Percentiles rank a stretch among this genome's conserved stretches.
phyloP scores from a whole-genome alignment of 2,797 vertebrate species.

The Etheostoma nigrum region DNA sequence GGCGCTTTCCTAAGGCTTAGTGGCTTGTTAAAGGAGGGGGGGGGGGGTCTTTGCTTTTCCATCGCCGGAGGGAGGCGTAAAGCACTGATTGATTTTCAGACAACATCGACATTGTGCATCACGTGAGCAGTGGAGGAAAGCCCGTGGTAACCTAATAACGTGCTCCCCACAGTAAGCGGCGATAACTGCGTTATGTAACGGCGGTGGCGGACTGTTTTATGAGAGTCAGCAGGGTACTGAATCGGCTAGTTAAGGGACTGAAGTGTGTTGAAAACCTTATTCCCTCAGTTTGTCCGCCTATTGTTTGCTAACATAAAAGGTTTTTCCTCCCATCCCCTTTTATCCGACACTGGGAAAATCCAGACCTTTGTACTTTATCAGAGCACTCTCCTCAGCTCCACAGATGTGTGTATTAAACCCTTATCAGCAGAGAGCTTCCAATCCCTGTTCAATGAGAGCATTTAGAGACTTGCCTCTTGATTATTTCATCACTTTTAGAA shows the following conservation, averaged over 20 bases:
- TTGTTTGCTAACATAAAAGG: conserved; percentile 66
- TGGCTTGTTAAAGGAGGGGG: conserved; percentile 49
- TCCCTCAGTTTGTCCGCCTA: conserved; percentile 40
- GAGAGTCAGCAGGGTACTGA: conserved; percentile 56
- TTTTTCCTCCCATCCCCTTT: conserved; percentile 24
- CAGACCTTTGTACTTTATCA: conserved; percentile 73
- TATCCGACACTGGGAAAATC: conserved; percentile 58
- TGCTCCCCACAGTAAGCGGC: conserved; percentile 54
- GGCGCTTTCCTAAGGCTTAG: conserved; percentile 56
- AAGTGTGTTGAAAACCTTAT: conserved; percentile 46
- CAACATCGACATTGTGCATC: conserved; percentile 57
- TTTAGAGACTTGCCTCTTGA: conserved; percentile 71
- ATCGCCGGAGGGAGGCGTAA: conserved; percentile 62
- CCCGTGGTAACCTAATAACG: conserved; percentile 73
- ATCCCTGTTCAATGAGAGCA: conserved; percentile 70
- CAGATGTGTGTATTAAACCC: conserved; percentile 63
- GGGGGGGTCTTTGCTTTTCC: conserved; percentile 27
- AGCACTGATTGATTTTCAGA: conserved; percentile 72
- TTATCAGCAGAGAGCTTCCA: conserved; percentile 74
- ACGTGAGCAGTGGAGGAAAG: conserved; percentile 72
- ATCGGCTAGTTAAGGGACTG: conserved; percentile 52
- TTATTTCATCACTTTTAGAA: conserved; percentile 60
- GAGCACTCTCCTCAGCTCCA: conserved; percentile 49
- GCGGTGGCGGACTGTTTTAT: conserved; percentile 49
- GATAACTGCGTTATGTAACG: conserved; percentile 69